phyloP scores from a whole-genome alignment of 2,888 invertebrate species.

The Caenorhabditis sinica region DNA sequence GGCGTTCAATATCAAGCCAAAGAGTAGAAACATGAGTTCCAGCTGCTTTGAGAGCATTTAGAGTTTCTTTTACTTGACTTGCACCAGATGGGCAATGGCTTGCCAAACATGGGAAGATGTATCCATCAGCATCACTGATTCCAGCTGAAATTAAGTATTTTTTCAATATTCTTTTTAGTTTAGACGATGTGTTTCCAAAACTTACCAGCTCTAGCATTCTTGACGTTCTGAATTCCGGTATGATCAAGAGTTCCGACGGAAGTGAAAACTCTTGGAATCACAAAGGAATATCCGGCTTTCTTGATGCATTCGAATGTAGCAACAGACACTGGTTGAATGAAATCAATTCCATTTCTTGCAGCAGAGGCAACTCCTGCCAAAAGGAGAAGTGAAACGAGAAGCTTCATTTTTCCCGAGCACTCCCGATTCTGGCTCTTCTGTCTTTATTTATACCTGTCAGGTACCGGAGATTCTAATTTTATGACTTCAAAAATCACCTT shows the following conservation, averaged over 20 bases:
- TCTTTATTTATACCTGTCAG: conserved; percentile 3
- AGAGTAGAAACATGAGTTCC: conserved; percentile 64
- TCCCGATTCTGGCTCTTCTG: background rate
- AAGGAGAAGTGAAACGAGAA: conserved; percentile 16
- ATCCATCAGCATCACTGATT: conserved; percentile 31
- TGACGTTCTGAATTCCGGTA: conserved; percentile 75
- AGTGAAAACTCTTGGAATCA: conserved; percentile 72
- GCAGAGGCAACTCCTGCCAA: conserved; percentile 12
- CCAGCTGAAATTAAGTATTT: conserved; percentile 1
- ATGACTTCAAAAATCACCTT: conserved; percentile 30
- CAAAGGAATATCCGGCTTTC: conserved; percentile 69
- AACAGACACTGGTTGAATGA: conserved; percentile 66
- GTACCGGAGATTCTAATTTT: conserved; percentile 41
- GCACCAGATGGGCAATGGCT: conserved; percentile 48
- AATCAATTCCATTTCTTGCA: conserved; percentile 48
- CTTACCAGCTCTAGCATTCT: conserved; percentile 63
- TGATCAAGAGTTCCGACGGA: conserved; percentile 70
- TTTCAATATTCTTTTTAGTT: background rate
- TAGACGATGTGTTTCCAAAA: background rate
- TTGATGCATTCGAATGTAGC: conserved; percentile 70
- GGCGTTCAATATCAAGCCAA: conserved; percentile 74
- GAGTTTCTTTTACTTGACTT: conserved; percentile 54
- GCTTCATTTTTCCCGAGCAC: conserved; percentile 21
- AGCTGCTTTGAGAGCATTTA: conserved; percentile 45
- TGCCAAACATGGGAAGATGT: conserved; percentile 10